A percentile compares a stretch with the other conserved stretches of the same genome.
phyloP scores from a whole-genome alignment of 1,140 invertebrate genomes.

The Chironomus tepperi region DNA sequence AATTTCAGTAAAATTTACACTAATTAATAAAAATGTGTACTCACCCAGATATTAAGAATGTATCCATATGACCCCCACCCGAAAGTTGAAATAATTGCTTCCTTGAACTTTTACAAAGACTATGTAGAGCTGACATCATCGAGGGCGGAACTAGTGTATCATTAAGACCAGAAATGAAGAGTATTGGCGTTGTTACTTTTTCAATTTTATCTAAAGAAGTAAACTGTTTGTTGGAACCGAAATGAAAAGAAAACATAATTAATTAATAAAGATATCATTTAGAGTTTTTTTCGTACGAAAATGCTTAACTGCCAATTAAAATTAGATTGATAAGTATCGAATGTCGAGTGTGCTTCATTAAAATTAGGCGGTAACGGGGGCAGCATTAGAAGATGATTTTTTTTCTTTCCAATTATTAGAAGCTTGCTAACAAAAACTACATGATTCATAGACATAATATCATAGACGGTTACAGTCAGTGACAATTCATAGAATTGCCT shows the following conservation, averaged over 20 bases:
- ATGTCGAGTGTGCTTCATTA: no score
- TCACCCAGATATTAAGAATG: conserved; percentile 54
- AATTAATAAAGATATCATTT: background rate
- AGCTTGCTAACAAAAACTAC: no score
- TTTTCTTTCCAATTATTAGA: no score
- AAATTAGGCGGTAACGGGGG: no score
- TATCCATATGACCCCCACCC: conserved; percentile 79
- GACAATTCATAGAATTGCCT: no score
- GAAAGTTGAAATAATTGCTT: conserved; percentile 65
- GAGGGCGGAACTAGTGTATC: conserved; percentile 72
- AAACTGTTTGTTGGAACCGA: conserved; percentile 55
- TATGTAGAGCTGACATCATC: conserved; percentile 76
- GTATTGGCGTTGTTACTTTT: conserved; percentile 54
- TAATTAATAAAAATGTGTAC: background rate
- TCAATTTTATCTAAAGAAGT: conserved; percentile 60
- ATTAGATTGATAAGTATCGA: no score
- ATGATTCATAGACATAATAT: no score
- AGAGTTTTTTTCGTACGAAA: background rate
- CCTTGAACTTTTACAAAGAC: conserved; percentile 53
- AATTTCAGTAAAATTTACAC: background rate
- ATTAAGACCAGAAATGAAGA: conserved; percentile 72
- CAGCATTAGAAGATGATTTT: no score
- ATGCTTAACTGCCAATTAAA: no score
- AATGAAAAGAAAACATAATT: background rate
- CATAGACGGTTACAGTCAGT: no score